Conservation (phyloP, 2,888 invertebrate species). For the Argyresthia albistria region DNA sequence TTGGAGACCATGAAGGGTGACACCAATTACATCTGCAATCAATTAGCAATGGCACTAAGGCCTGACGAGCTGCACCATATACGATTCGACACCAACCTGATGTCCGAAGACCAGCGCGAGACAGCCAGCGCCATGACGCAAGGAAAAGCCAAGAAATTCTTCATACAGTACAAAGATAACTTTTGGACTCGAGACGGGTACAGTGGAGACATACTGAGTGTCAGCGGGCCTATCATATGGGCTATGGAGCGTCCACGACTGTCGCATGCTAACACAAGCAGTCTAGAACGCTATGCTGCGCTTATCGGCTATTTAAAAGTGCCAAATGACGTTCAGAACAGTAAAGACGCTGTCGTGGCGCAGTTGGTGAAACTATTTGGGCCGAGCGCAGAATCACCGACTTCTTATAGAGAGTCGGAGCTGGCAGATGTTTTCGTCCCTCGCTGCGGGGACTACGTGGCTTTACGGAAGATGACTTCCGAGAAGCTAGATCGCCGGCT, state of each 20-base stretch:
- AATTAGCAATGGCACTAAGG: slow-evolving; percentile 53
- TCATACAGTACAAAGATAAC: slow-evolving; percentile 41
- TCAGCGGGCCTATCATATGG: slow-evolving; percentile 60
- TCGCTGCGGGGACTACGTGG: slow-evolving; percentile 49
- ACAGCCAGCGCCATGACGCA: slow-evolving; percentile 24
- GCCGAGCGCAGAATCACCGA: slow-evolving; percentile 33
- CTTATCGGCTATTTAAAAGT: slow-evolving; percentile 44
- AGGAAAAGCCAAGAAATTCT: slow-evolving; percentile 41
- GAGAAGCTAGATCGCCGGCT: slow-evolving; percentile 22
- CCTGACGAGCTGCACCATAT: slow-evolving; percentile 50
- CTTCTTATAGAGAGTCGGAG: slow-evolving; percentile 37
- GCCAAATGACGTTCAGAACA: slow-evolving; percentile 21
- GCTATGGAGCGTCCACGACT: slow-evolving; percentile 48
- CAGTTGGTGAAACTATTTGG: slow-evolving; percentile 53
- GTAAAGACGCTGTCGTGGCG: slow-evolving; percentile 35
- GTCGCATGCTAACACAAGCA: slow-evolving; percentile 29
- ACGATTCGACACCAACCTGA: slow-evolving; percentile 35
- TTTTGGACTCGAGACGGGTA: slow-evolving; percentile 51
- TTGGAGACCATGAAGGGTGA: slow-evolving; percentile 50
- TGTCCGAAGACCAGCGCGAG: slow-evolving; percentile 24
- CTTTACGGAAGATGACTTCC: slow-evolving; percentile 25
- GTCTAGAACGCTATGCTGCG: slow-evolving; percentile 28
- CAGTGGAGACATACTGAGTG: slow-evolving; percentile 58
- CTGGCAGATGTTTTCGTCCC: slow-evolving; percentile 49
- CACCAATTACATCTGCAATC: slow-evolving; percentile 46